Conservation (phyloP, 1,140 invertebrate species). For the Nebria ingens region DNA sequence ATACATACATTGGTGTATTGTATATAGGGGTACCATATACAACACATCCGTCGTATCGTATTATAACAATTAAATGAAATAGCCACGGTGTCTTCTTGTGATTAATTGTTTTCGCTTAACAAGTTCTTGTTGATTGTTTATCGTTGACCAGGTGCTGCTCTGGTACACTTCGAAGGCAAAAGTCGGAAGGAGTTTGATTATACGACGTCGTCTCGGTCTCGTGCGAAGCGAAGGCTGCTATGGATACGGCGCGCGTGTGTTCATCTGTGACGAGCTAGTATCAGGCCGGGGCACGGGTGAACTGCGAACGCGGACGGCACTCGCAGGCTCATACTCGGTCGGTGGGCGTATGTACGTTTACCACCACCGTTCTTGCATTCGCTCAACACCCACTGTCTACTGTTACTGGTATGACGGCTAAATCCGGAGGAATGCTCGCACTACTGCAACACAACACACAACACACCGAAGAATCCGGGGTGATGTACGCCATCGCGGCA, state of each 20-base stretch:
- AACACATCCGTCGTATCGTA: not conserved
- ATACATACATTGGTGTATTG: too few relatives aligned
- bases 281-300: not conserved
- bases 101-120: too few relatives aligned
- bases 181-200: not conserved
- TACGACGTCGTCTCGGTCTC: not conserved
- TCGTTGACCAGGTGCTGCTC: not conserved
- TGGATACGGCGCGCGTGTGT: slow-evolving; percentile 2
- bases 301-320: not conserved
- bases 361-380: not conserved
- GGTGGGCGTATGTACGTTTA: not conserved
- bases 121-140: too few relatives aligned
- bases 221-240: not conserved
- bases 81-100: too few relatives aligned
- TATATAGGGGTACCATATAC: too few relatives aligned
- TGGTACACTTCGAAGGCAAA: not conserved
- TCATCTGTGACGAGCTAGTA: not conserved
- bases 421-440: slow-evolving; percentile 2
- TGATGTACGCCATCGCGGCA: not conserved
- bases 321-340: not conserved
- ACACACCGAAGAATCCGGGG: too few relatives aligned
- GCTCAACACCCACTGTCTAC: not conserved
- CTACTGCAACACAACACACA: too few relatives aligned
- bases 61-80: not conserved
- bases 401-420: slow-evolving; percentile 2